Conservation (phyloP, 2,113 vertebrate genomes). For the Dromiciops gliroides region DNA sequence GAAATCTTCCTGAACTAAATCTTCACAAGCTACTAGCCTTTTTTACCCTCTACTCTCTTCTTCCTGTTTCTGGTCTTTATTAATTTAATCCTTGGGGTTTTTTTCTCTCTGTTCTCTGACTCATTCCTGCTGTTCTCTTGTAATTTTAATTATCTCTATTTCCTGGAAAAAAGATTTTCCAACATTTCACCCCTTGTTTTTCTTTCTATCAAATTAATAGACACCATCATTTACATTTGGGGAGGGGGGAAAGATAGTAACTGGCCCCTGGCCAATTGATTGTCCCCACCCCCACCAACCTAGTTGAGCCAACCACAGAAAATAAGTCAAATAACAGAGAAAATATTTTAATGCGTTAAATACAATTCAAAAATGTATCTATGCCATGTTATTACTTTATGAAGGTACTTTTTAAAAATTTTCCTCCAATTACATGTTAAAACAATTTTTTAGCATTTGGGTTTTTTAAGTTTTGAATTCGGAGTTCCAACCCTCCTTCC, state of each 20-base stretch:
- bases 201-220: background rate
- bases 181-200: background rate
- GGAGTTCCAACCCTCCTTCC: too few relatives aligned
- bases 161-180: background rate
- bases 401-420: too few relatives aligned
- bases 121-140: background rate
- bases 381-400: background rate
- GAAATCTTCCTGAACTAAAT: background rate
- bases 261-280: background rate
- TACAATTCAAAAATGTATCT: background rate
- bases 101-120: background rate
- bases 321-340: background rate
- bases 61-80: background rate
- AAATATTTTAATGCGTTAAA: background rate
- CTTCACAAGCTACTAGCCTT: background rate
- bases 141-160: background rate
- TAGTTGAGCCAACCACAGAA: background rate
- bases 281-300: too few relatives aligned
- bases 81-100: background rate
- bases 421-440: too few relatives aligned
- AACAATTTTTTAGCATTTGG: too few relatives aligned
- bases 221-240: background rate
- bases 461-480: too few relatives aligned
- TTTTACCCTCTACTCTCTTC: background rate
- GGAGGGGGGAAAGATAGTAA: background rate